phyloP scores from a whole-genome alignment of 1,140 invertebrate species.

The Goniozus legneri region DNA sequence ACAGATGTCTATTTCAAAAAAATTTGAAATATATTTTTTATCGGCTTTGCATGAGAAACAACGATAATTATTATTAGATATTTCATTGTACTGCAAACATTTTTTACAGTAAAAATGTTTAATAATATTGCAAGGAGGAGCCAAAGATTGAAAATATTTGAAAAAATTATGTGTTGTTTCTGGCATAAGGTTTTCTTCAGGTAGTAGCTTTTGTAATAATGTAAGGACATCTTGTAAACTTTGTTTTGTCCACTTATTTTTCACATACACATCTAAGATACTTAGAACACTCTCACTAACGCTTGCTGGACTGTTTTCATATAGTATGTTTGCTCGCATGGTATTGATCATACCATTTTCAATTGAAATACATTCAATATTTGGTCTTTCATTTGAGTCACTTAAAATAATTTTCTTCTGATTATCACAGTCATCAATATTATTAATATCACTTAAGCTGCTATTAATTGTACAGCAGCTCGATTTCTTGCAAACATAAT shows the following conservation, averaged over 20 bases:
- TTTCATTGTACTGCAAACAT: slow-evolving; percentile 5
- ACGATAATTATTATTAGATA: not conserved
- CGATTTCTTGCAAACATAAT: not conserved
- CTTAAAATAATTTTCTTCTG: not conserved
- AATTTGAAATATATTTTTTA: not conserved
- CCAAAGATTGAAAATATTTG: not conserved
- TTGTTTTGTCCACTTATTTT: slow-evolving; percentile 8
- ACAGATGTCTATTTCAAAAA: not conserved
- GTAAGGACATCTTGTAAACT: slow-evolving; percentile 6
- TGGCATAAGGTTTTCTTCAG: not conserved
- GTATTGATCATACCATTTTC: not conserved
- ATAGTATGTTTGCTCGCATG: not conserved
- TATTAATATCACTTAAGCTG: not conserved
- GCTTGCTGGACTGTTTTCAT: slow-evolving; percentile 6
- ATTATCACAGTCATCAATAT: not conserved
- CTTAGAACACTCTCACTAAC: slow-evolving; percentile 5
- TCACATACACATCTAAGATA: slow-evolving; percentile 6
- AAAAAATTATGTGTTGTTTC: not conserved
- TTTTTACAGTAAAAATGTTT: slow-evolving; percentile 13
- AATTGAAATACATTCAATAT: no score
- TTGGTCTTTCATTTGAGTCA: no score
- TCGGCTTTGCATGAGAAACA: not conserved
- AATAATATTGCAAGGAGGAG: slow-evolving; percentile 2
- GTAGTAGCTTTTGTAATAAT: slow-evolving; percentile 2
- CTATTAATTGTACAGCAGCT: not conserved